phyloP scores from a whole-genome alignment of 2,888 invertebrate species.

The Meliscaeva auricollis region DNA sequence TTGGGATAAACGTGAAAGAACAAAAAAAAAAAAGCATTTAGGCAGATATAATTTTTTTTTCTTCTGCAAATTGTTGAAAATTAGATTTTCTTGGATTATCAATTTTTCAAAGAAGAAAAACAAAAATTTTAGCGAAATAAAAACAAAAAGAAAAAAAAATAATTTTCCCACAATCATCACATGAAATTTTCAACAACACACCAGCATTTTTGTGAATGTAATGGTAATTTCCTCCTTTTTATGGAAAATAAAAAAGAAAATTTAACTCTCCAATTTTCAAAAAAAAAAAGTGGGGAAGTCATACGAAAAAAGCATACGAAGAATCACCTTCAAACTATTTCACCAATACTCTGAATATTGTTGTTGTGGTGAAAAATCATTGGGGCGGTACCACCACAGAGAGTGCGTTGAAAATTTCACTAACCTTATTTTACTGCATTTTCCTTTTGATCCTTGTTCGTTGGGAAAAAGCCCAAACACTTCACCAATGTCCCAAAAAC shows the following conservation, averaged over 20 bases:
- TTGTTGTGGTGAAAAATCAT: slow-evolving; percentile 81
- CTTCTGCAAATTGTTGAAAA: slow-evolving; percentile 29
- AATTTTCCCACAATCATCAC: slow-evolving; percentile 36
- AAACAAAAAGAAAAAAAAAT: slow-evolving; percentile 11
- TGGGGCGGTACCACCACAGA: slow-evolving; percentile 82
- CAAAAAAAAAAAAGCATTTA: slow-evolving; percentile 5
- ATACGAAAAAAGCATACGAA: slow-evolving; percentile 8
- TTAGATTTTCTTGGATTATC: slow-evolving; percentile 30
- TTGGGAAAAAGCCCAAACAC: slow-evolving; percentile 3
- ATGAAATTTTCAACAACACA: slow-evolving; percentile 46
- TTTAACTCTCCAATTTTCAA: slow-evolving; percentile 31
- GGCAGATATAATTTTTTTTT: not conserved
- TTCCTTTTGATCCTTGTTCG: slow-evolving; percentile 19
- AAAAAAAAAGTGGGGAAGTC: slow-evolving; percentile 12
- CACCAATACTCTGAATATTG: slow-evolving; percentile 33
- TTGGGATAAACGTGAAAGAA: not conserved
- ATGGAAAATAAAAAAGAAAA: not conserved
- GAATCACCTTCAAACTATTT: slow-evolving; percentile 5
- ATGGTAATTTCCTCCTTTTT: not conserved
- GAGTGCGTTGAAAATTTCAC: slow-evolving; percentile 57
- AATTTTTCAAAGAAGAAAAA: slow-evolving; percentile 10
- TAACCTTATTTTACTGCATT: slow-evolving; percentile 24
- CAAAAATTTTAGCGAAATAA: slow-evolving; percentile 10
- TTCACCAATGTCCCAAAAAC: slow-evolving; percentile 17
- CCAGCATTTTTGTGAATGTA: slow-evolving; percentile 5